These are phyloP conservation scores for Atta cephalotes DNA, from an alignment of 1,140 invertebrate species.

Conservation along the genomic window DNA sequence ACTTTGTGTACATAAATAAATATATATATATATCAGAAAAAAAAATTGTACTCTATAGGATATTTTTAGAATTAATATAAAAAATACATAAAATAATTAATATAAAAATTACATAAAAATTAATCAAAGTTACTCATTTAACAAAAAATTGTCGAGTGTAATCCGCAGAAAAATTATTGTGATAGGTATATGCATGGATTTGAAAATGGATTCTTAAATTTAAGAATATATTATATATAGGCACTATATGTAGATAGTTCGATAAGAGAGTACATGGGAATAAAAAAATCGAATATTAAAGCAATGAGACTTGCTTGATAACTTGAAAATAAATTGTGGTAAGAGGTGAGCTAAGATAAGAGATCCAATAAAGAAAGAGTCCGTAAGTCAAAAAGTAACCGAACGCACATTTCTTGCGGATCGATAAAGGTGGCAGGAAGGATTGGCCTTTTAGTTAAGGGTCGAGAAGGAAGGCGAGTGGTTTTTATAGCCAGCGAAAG, in stretches of 20 bases:
- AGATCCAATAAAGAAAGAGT: conserved; percentile 24
- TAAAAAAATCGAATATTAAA: conserved; percentile 27
- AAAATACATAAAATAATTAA: no score
- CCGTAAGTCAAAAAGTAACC: conserved; percentile 69
- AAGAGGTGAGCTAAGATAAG: conserved; percentile 13
- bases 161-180: no score
- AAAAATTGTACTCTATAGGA: no score
- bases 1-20: no score
- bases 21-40: no score
- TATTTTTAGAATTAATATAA: no score
- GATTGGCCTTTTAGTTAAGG: conserved; percentile 86
- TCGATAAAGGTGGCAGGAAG: conserved; percentile 78
- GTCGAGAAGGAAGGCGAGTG: conserved; percentile 85
- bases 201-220: background rate
- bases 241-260: background rate
- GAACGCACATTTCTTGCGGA: conserved; percentile 70
- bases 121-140: no score
- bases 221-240: background rate
- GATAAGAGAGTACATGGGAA: background rate
- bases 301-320: background rate
- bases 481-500: conserved; percentile 86
- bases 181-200: background rate
- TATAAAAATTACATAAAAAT: no score
- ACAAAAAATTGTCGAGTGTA: no score
- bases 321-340: conserved; percentile 23